Conservation (phyloP, 1,140 invertebrate genomes). For the Galleria mellonella region DNA sequence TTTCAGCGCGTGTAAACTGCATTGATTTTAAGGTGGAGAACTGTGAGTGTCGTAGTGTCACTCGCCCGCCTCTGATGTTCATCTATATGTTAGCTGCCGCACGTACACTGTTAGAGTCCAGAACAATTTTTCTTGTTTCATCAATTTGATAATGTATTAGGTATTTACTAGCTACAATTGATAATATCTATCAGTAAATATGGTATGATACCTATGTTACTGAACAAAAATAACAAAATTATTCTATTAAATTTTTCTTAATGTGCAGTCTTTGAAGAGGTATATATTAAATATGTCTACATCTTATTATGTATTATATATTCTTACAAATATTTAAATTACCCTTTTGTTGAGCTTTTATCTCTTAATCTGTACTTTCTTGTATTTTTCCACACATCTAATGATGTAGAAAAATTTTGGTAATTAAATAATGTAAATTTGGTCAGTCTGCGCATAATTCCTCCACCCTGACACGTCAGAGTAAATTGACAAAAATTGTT, state of each 20-base stretch:
- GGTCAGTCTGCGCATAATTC: constrained; percentile 18
- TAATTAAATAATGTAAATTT: no score
- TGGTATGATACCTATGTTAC: no score
- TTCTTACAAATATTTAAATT: not conserved
- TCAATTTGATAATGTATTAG: no score
- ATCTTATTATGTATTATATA: not conserved
- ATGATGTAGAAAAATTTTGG: no score
- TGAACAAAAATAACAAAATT: no score
- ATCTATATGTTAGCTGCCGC: constrained; percentile 60
- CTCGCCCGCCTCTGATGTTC: constrained; percentile 50
- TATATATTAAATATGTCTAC: not conserved
- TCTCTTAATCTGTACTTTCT: no score
- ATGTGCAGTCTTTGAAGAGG: no score
- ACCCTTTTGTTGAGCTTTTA: no score
- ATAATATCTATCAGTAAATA: no score
- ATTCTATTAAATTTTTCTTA: no score
- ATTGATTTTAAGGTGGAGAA: constrained; percentile 77
- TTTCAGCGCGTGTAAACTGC: constrained; percentile 76
- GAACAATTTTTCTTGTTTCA: constrained; percentile 48
- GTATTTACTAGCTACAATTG: no score
- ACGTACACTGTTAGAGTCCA: constrained; percentile 53
- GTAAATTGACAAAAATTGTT: constrained; percentile 48
- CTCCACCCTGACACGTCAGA: constrained; percentile 13
- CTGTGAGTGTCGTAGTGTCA: constrained; percentile 74
- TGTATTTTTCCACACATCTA: no score